These are phyloP conservation scores for Scaptomyza caliginosa DNA, from an alignment of 2,888 invertebrate species.

Conservation along the genomic window DNA sequence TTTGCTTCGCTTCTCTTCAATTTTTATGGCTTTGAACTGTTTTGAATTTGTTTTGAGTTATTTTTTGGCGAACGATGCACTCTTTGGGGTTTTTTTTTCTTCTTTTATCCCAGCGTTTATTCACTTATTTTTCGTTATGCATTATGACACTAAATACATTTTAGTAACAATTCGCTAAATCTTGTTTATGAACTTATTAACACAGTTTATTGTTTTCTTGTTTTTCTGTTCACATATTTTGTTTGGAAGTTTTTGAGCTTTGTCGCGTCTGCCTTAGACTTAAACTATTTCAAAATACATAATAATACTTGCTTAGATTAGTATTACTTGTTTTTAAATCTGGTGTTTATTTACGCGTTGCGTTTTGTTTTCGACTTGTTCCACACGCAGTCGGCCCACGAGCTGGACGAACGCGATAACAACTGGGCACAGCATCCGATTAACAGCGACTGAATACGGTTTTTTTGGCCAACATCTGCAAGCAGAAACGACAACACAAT, in stretches of 20 bases:
- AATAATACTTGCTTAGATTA: background rate
- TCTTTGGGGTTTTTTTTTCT: constrained; percentile 3
- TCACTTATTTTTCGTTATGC: constrained; percentile 33
- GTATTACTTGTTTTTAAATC: constrained; percentile 20
- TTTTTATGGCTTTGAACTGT: constrained; percentile 62
- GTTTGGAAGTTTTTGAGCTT: background rate
- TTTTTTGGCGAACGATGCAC: constrained; percentile 56
- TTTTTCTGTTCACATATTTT: background rate
- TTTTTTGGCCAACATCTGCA: constrained; percentile 53
- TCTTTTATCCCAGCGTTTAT: background rate
- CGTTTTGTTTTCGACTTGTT: constrained; percentile 28
- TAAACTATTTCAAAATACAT: background rate
- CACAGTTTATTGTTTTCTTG: constrained; percentile 16
- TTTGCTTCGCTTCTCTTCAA: constrained; percentile 8
- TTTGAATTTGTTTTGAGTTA: constrained; percentile 51
- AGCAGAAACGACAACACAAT: constrained; percentile 26
- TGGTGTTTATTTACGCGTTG: constrained; percentile 14
- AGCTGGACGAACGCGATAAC: constrained; percentile 62
- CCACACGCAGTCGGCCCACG: constrained; percentile 47
- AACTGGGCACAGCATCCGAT: constrained; percentile 72
- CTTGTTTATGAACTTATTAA: constrained; percentile 23
- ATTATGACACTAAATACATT: constrained; percentile 17
- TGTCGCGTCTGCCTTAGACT: constrained; percentile 1
- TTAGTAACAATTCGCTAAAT: constrained; percentile 39
- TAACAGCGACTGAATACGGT: constrained; percentile 57